phyloP scores from a whole-genome alignment of 2,888 invertebrate genomes.

The Acheta domesticus region DNA sequence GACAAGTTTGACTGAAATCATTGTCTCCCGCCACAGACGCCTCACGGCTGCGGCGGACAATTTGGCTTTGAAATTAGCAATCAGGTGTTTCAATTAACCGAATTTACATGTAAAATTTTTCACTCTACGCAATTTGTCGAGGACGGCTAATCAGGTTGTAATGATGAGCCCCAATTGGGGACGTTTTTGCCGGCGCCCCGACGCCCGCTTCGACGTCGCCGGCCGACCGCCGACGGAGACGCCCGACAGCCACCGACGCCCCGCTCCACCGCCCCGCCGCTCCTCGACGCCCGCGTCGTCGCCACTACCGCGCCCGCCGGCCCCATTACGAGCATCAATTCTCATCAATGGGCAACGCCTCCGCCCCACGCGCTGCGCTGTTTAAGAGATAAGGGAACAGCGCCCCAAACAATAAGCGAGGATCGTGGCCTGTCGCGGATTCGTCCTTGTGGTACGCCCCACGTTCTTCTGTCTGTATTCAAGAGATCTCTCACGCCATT shows the following conservation, averaged over 20 bases:
- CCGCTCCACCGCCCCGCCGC: background rate
- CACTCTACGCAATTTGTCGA: background rate
- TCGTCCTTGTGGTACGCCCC: too few species aligned
- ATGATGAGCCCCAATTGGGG: background rate
- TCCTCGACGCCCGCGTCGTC: background rate
- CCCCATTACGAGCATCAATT: background rate
- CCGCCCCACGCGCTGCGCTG: background rate
- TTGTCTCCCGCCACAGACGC: slow-evolving; percentile 4
- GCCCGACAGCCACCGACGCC: background rate
- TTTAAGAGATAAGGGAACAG: background rate
- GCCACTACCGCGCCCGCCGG: too few species aligned
- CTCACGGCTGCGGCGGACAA: background rate
- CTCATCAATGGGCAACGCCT: background rate
- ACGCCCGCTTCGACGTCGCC: background rate
- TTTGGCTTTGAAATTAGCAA: slow-evolving; percentile 18
- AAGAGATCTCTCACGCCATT: too few species aligned
- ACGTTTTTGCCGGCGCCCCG: background rate
- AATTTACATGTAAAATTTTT: slow-evolving; percentile 2
- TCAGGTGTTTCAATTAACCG: background rate
- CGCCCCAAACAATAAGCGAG: background rate
- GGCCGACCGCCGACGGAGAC: background rate
- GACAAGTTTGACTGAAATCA: background rate
- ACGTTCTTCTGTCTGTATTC: too few species aligned
- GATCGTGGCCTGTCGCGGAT: background rate
- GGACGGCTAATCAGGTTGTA: slow-evolving; percentile 18